phyloP scores from a whole-genome alignment of 2,797 vertebrate genomes.

The Zalophus californianus region DNA sequence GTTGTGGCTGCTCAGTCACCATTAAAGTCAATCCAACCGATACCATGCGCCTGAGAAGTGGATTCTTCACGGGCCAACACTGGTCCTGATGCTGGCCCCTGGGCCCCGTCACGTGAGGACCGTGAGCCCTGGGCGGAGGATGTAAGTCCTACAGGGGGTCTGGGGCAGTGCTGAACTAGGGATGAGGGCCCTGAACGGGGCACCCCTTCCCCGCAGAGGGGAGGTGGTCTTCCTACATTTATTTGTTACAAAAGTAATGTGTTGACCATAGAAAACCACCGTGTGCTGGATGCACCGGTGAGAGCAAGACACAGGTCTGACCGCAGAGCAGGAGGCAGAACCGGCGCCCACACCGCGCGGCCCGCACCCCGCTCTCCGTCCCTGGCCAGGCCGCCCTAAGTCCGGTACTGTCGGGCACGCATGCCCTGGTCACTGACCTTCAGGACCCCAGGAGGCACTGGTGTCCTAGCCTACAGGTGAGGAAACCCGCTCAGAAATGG shows the following conservation, averaged over 20 bases:
- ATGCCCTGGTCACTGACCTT: background rate
- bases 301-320: background rate
- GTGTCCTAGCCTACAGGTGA: background rate
- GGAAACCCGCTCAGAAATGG: background rate
- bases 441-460: background rate
- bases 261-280: background rate
- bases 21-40: background rate
- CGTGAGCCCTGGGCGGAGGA: too few relatives aligned
- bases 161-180: background rate
- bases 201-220: too few relatives aligned
- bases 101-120: fast-evolving
- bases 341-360: too few relatives aligned
- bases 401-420: background rate
- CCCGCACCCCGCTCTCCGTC: background rate
- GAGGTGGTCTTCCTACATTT: too few relatives aligned
- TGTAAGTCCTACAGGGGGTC: background rate
- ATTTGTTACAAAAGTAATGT: background rate
- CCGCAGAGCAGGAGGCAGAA: background rate
- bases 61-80: background rate
- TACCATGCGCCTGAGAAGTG: background rate
- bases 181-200: background rate
- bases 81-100: too few relatives aligned
- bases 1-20: background rate
- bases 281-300: too few relatives aligned
- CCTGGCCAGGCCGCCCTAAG: background rate